A percentile compares a stretch with the other conserved stretches of the same genome.
These are phyloP conservation scores for Heliconius charithonia DNA, from an alignment of 2,888 invertebrate genomes.

Conservation along the genomic window DNA sequence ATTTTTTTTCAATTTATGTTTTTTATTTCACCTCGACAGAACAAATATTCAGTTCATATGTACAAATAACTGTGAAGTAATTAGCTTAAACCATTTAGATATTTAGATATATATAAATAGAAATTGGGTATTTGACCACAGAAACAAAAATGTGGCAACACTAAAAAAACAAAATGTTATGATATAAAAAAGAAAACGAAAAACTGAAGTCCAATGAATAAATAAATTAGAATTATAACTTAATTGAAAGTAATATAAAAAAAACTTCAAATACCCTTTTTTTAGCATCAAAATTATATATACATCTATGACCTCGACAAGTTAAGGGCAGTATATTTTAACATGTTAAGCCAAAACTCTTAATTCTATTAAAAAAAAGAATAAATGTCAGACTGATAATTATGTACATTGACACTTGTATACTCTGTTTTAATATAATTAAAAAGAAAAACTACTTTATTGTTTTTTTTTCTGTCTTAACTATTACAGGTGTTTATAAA, in stretches of 20 bases:
- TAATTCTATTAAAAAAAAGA: conserved; percentile 6
- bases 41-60: conserved; percentile 23
- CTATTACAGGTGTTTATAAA: background rate
- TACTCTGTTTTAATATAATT: conserved; percentile 15
- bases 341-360: conserved; percentile 20
- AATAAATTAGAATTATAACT: background rate
- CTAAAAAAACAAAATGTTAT: background rate
- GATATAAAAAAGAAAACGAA: background rate
- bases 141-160: background rate
- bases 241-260: background rate
- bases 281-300: background rate
- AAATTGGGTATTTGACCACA: conserved; percentile 2
- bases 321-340: conserved; percentile 36
- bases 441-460: background rate
- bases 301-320: conserved; percentile 36
- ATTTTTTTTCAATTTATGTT: background rate
- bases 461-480: background rate
- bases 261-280: conserved; percentile 5
- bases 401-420: conserved; percentile 3
- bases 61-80: conserved; percentile 25
- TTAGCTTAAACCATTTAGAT: background rate
- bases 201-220: background rate
- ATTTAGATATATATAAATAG: background rate
- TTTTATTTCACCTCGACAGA: background rate
- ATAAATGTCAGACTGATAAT: conserved; percentile 19